Evolutionary conservation across 1,140 invertebrate species (phyloP).

Genomic region (Cotesia chilonis): DNA sequence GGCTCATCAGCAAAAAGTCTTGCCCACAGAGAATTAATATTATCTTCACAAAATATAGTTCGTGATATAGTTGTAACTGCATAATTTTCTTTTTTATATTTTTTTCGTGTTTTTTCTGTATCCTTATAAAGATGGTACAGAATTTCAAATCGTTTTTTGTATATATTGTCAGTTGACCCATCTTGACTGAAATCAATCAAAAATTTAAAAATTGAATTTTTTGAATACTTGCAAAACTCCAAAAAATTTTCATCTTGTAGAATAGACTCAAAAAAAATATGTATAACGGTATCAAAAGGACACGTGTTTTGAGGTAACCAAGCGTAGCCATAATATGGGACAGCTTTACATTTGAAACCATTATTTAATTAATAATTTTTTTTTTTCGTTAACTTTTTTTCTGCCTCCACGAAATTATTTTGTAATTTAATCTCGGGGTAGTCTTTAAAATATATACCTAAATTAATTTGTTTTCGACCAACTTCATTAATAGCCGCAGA

Average conservation of each 20-base stretch:
- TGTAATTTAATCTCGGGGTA: neutral
- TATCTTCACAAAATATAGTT: neutral
- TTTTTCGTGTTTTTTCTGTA: neutral
- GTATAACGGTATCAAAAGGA: slow-evolving; percentile 2
- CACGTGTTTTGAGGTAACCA: slow-evolving; percentile 4
- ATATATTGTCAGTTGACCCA: neutral
- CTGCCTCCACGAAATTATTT: neutral
- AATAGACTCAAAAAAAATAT: neutral
- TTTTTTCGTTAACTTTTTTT: neutral
- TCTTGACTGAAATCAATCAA: neutral
- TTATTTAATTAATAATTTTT: neutral
- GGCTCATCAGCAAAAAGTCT: slow-evolving; percentile 1
- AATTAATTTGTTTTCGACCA: neutral
- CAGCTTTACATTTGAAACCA: neutral
- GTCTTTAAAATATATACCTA: neutral
- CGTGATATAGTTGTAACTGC: neutral
- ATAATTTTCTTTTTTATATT: neutral
- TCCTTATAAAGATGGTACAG: neutral
- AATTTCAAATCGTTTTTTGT: slow-evolving; percentile 2
- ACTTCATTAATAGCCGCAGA: neutral
- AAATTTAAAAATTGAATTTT: slow-evolving; percentile 6
- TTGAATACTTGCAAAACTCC: neutral
- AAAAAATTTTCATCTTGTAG: slow-evolving; percentile 1
- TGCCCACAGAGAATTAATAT: neutral
- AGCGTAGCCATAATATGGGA: neutral